Evolutionary conservation across 2,888 invertebrate genomes (phyloP).

Genomic region (Orthosia gothica): DNA sequence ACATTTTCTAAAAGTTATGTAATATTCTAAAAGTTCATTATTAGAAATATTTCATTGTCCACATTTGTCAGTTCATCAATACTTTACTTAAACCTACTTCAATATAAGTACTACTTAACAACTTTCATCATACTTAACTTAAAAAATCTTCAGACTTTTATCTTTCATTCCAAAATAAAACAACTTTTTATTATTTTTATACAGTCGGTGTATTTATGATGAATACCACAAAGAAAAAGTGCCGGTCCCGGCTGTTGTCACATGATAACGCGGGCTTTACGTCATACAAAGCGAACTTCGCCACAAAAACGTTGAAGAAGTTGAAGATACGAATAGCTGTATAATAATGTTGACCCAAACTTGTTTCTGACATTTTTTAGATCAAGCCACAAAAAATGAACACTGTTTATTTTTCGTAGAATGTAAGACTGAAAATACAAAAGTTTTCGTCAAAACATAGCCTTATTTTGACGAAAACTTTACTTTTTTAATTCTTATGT

Average conservation of each 20-base stretch:
- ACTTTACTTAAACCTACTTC: no score
- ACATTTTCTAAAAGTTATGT: background rate
- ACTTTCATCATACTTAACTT: conserved; percentile 5
- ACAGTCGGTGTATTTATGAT: conserved; percentile 46
- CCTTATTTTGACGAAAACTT: no score
- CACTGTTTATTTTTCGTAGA: conserved; percentile 19
- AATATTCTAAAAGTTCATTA: background rate
- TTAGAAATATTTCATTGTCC: background rate
- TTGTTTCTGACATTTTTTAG: conserved; percentile 53
- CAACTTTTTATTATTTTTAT: conserved; percentile 49
- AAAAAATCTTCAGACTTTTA: background rate
- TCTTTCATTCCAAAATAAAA: conserved; percentile 17
- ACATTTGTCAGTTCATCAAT: background rate
- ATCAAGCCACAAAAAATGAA: conserved; percentile 28
- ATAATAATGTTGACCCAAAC: conserved; percentile 64
- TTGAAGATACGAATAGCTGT: conserved; percentile 58
- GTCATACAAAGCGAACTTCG: conserved; percentile 58
- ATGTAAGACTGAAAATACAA: conserved; percentile 19
- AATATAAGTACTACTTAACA: background rate
- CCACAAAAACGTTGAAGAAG: conserved; percentile 64
- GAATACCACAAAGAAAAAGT: conserved; percentile 63
- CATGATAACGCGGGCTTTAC: conserved; percentile 62
- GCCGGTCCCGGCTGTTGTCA: conserved; percentile 59
- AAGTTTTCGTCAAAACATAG: background rate
- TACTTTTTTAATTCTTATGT: conserved; percentile 17